Percentiles rank a stretch among this genome's conserved stretches.
Evolutionary conservation across 2,113 vertebrate species (phyloP).

Genomic region (Dicaeum eximium): DNA sequence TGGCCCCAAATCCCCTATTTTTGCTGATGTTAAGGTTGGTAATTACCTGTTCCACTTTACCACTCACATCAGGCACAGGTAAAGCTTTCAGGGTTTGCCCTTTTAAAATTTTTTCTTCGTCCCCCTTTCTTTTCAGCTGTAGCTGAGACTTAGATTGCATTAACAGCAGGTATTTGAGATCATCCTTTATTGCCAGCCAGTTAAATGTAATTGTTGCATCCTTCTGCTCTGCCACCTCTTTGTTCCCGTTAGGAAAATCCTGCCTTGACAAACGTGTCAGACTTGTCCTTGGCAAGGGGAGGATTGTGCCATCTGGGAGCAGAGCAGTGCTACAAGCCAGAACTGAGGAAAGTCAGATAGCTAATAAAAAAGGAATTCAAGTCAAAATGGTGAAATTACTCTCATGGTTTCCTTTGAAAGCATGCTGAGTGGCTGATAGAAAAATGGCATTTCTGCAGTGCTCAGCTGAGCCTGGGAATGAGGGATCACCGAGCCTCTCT

Average conservation of each 20-base stretch:
- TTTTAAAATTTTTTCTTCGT: fast-evolving
- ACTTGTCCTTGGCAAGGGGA: neutral
- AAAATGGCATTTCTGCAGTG: neutral
- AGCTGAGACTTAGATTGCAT: neutral
- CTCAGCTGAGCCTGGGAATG: neutral
- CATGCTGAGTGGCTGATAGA: neutral
- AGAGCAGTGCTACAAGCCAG: neutral
- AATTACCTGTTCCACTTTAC: neutral
- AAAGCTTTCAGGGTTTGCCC: neutral
- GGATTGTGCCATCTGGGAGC: neutral
- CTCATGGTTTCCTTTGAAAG: neutral
- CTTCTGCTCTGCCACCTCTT: neutral
- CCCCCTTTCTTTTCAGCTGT: neutral
- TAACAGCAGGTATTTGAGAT: neutral
- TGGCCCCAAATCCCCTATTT: neutral
- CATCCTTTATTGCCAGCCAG: neutral
- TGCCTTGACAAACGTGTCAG: neutral
- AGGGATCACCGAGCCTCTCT: neutral
- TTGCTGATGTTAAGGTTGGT: neutral
- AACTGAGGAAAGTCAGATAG: neutral
- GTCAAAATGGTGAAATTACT: neutral
- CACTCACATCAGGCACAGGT: neutral
- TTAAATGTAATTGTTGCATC: neutral
- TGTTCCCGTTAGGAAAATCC: neutral
- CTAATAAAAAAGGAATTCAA: neutral